Percentiles rank a stretch among this genome's conserved stretches.
Evolutionary conservation across 2,888 invertebrate genomes (phyloP).

Genomic region (Adela reaumurella): DNA sequence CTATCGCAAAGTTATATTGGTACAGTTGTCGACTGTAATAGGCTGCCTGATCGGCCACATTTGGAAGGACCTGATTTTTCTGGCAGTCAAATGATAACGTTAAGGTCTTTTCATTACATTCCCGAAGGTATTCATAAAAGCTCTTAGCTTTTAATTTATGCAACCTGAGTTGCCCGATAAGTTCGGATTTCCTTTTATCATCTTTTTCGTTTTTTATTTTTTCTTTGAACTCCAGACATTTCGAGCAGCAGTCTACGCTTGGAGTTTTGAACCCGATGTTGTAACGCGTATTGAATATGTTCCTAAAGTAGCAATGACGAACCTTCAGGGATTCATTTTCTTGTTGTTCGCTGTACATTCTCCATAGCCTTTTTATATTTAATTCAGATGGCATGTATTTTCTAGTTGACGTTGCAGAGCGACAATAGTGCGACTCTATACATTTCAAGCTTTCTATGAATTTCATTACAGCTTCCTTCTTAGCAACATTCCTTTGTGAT

Average conservation of each 20-base stretch:
- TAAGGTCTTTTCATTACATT: constrained; percentile 3
- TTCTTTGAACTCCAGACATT: background rate
- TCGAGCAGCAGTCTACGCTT: background rate
- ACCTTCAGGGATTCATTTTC: too few relatives aligned
- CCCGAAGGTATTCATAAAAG: constrained; percentile 1
- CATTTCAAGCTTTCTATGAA: too few relatives aligned
- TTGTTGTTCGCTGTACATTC: too few relatives aligned
- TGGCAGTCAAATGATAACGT: constrained; percentile 17
- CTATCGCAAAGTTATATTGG: constrained; percentile 9
- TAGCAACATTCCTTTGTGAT: too few relatives aligned
- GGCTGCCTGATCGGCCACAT: constrained; percentile 9
- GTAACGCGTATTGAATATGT: constrained; percentile 5
- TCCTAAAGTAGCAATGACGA: constrained; percentile 5
- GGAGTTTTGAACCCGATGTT: constrained; percentile 6
- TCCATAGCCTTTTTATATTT: too few relatives aligned
- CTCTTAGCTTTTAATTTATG: constrained; percentile 5
- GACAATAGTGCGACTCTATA: too few relatives aligned
- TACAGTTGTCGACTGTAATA: constrained; percentile 10
- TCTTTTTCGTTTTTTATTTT: constrained; percentile 1
- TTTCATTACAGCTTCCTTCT: too few relatives aligned
- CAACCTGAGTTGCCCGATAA: constrained; percentile 5
- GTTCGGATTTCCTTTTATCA: constrained; percentile 2
- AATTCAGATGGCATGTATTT: too few relatives aligned
- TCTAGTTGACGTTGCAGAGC: too few relatives aligned
- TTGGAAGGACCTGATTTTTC: constrained; percentile 17